A percentile compares a stretch with the other conserved stretches of the same genome.
Conservation (phyloP, 2,888 invertebrate genomes). For the Lapara coniferarum region DNA sequence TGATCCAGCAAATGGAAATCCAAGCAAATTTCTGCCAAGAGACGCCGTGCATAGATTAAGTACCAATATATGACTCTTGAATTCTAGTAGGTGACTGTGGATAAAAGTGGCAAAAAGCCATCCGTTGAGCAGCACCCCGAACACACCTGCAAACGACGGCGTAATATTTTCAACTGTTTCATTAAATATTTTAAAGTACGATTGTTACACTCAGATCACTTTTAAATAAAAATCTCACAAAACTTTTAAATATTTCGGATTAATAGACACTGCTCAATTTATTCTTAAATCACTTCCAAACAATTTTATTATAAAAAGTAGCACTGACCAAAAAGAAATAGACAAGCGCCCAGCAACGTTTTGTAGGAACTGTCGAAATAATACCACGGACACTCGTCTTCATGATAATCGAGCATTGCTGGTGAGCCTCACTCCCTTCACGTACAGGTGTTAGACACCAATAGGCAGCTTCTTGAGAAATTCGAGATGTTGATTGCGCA, state of each 20-base stretch:
- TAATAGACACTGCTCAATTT: no score
- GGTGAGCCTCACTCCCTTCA: slow-evolving; percentile 49
- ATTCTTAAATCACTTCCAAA: background rate
- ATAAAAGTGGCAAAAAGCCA: slow-evolving; percentile 83
- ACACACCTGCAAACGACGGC: slow-evolving; percentile 64
- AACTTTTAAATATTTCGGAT: no score
- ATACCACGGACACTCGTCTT: slow-evolving; percentile 81
- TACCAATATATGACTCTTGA: slow-evolving; percentile 80
- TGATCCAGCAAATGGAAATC: slow-evolving; percentile 81
- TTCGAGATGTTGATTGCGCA: slow-evolving; percentile 49
- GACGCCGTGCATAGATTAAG: slow-evolving; percentile 81
- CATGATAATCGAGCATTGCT: slow-evolving; percentile 66
- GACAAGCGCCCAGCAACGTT: slow-evolving; percentile 78
- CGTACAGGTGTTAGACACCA: slow-evolving; percentile 60
- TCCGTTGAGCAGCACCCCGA: slow-evolving; percentile 81
- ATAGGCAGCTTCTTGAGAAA: slow-evolving; percentile 42
- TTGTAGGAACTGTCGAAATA: slow-evolving; percentile 82
- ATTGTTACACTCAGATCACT: background rate
- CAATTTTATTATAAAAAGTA: slow-evolving; percentile 19
- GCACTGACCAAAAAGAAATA: slow-evolving; percentile 80
- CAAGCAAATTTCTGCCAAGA: slow-evolving; percentile 77
- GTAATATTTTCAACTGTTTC: background rate
- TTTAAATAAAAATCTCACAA: background rate
- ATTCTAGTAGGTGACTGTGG: slow-evolving; percentile 80
- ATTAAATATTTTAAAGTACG: background rate